A percentile compares a stretch with the other conserved stretches of the same genome.
phyloP scores from a whole-genome alignment of 2,888 invertebrate species.

The Hololepta plana region DNA sequence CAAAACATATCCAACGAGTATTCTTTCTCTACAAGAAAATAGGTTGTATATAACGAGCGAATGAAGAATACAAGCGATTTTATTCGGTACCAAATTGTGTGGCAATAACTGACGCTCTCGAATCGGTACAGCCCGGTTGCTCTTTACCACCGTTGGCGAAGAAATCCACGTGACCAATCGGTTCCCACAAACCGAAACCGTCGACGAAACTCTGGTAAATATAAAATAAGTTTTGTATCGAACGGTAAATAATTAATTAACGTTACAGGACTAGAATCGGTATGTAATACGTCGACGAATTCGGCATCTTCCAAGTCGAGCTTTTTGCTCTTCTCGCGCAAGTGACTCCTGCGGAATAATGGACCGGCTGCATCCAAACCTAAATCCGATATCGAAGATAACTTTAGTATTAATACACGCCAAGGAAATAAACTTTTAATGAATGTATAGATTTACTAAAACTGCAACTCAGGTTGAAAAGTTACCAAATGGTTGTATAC shows the following conservation, averaged over 20 bases:
- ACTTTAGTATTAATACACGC: too few species aligned
- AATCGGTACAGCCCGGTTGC: constrained; percentile 38
- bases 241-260: constrained; percentile 1
- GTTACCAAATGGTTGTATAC: too few species aligned
- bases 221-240: not conserved
- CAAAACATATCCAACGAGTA: constrained; percentile 38
- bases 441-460: too few species aligned
- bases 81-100: constrained; percentile 37
- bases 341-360: constrained; percentile 40
- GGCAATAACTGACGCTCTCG: constrained; percentile 35
- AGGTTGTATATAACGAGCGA: not conserved
- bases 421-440: too few species aligned
- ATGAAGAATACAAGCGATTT: constrained; percentile 5
- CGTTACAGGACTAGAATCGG: constrained; percentile 36
- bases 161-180: constrained; percentile 40
- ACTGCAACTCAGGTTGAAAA: too few species aligned
- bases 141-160: constrained; percentile 41
- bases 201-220: constrained; percentile 33
- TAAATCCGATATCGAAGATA: too few species aligned
- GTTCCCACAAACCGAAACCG: constrained; percentile 38
- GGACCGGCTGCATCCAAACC: constrained; percentile 76
- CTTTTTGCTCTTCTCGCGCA: constrained; percentile 34
- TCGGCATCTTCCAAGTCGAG: constrained; percentile 42
- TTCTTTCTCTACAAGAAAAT: constrained; percentile 1
- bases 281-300: constrained; percentile 50